A percentile compares a stretch with the other conserved stretches of the same genome.
Evolutionary conservation across 2,888 invertebrate genomes (phyloP).

Genomic region (Leucozona laternaria): DNA sequence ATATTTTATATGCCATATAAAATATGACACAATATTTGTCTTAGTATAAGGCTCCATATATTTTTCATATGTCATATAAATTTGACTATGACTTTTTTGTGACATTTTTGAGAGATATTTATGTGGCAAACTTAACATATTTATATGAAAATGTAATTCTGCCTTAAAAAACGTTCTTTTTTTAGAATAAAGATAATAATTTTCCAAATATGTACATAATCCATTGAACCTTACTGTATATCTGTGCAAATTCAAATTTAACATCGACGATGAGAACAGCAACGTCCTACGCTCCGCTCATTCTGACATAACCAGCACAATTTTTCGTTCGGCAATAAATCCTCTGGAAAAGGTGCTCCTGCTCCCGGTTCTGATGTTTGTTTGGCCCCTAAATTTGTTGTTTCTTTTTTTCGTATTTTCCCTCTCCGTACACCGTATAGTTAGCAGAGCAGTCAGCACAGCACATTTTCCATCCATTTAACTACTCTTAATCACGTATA

Average conservation of each 20-base stretch:
- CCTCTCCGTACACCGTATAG: background rate
- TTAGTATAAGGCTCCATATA: no score
- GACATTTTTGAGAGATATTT: no score
- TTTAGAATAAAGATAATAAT: no score
- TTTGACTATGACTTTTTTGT: no score
- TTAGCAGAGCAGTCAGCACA: background rate
- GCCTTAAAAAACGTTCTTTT: no score
- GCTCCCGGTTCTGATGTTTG: conserved; percentile 57
- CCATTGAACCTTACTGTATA: background rate
- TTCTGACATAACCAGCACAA: conserved; percentile 19
- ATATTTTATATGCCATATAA: no score
- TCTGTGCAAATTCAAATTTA: conserved; percentile 13
- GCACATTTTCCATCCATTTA: conserved; percentile 45
- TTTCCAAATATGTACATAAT: background rate
- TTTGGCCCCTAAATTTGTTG: conserved; percentile 51
- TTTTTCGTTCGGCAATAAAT: conserved; percentile 65
- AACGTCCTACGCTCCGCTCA: conserved; percentile 58
- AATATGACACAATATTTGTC: no score
- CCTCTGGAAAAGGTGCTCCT: conserved; percentile 50
- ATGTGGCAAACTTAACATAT: no score
- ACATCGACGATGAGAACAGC: conserved; percentile 5
- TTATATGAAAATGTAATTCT: no score
- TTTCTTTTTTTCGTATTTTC: background rate
- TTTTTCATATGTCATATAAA: no score
- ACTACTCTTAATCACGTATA: conserved; percentile 70